Evolutionary conservation across 2,888 invertebrate genomes (phyloP), one percentile per base, ranked within the genome.

Genomic region (Taenaris catops): DNA sequence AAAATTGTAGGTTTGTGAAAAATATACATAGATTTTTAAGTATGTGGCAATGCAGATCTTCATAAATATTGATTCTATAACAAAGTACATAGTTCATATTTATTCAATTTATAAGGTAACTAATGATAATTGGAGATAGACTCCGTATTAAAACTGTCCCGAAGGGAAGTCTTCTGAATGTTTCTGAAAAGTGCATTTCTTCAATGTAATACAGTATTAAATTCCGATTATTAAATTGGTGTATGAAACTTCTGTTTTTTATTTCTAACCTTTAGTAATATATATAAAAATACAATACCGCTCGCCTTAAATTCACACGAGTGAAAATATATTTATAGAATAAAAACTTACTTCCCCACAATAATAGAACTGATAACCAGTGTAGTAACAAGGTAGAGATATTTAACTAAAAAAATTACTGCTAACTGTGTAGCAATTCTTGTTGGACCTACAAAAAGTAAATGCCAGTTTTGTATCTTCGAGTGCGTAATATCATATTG

Each of bases 131-230:
- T 60, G 72, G 74, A 73, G 78, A 69, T 63, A 65, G 57, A 59
- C 72, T 76, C 75, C 73, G 55, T 63, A 61, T 56, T 65, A 65
- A n/a, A 81, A 75, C 73, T 83, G 81, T 86, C 86, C 87, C 86
- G 73, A 80, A 83, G 84, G 87, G 86, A 88, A 89, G 92, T 93
- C 93, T 93, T 93, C 93, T 93, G 93, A 92, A 93, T 92, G 93
- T 93, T 93, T 93, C 93, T 90, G 91, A 90, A 89, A 92, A 92
- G 93, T 93, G 93, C 93, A 93, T 93, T 93, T 93, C 93, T 92
- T 93, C 92, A 93, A 93, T 93, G 92, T 93, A 92, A 93, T 93
- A 93, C 93, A 93, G 93, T 93, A 93, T 93, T 93, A 93, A 91
- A 91, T 91, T 91, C 90, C 70, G 81, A 84, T 79, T 86, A 87